A percentile compares a stretch with the other conserved stretches of the same genome.
phyloP scores from a whole-genome alignment of 2,797 vertebrate genomes.

The Prionace glauca region DNA sequence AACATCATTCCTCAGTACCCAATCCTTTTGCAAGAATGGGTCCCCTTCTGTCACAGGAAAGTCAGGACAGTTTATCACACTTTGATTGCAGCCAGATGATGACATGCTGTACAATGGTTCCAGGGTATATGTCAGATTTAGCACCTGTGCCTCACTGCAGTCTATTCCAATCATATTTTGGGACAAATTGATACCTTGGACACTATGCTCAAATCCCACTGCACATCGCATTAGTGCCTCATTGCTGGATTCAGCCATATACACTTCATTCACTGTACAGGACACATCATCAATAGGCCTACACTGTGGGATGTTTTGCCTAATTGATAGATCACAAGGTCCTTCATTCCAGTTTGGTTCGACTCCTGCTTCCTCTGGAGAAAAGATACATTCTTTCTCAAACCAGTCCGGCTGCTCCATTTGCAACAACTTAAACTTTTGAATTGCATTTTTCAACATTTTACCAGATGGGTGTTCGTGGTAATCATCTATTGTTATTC shows the following conservation, averaged over 20 bases:
- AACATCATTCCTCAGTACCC: background rate
- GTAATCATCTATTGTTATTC: conserved; percentile 69
- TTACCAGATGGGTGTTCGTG: conserved; percentile 62
- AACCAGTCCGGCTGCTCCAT: conserved; percentile 75
- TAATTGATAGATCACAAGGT: background rate
- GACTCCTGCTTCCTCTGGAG: conserved; percentile 54
- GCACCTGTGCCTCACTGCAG: background rate
- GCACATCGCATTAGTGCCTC: background rate
- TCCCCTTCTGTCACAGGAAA: conserved; percentile 49
- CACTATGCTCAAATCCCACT: background rate
- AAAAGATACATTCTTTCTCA: conserved; percentile 60
- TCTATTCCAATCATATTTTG: conserved; percentile 29
- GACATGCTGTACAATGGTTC: background rate
- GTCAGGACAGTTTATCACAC: conserved; percentile 42
- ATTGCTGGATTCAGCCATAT: background rate
- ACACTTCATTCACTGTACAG: background rate
- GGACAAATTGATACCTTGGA: background rate
- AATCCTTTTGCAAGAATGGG: conserved; percentile 46
- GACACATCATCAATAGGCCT: background rate
- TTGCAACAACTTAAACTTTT: conserved; percentile 71
- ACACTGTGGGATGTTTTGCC: background rate
- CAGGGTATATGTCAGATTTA: background rate
- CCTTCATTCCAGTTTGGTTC: conserved; percentile 49
- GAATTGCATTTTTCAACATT: conserved; percentile 66
- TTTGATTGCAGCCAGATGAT: background rate